These are phyloP conservation scores for Rousettus madagascariensis DNA, from an alignment of 2,797 vertebrate species.

Conservation along the genomic window DNA sequence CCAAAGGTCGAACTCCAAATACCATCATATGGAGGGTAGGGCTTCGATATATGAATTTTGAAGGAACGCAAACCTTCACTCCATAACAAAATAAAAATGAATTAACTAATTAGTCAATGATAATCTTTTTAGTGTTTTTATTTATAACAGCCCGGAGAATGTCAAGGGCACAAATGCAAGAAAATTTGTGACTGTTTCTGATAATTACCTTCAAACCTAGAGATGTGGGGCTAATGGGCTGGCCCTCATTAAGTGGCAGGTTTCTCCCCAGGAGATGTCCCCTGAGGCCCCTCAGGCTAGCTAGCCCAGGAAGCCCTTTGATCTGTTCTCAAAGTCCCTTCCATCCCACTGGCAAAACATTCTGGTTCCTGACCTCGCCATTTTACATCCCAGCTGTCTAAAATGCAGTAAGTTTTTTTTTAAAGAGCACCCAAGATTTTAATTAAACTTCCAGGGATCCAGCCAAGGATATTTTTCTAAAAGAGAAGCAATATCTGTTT, in stretches of 20 bases:
- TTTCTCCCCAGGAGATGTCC: not conserved
- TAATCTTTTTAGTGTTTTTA: not conserved
- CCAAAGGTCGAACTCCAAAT: not conserved
- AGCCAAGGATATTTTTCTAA: constrained; percentile 70
- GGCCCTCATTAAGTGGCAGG: not conserved
- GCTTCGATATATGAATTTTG: not conserved
- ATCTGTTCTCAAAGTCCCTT: not conserved
- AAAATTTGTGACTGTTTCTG: constrained; percentile 14
- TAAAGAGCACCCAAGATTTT: constrained; percentile 67
- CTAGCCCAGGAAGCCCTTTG: not conserved
- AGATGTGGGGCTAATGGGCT: not conserved
- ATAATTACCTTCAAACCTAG: constrained; percentile 55
- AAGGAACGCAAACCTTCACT: not conserved
- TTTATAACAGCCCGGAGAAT: not conserved
- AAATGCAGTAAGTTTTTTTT: constrained; percentile 56
- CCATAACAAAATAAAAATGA: not conserved
- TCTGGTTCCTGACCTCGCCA: constrained; percentile 20
- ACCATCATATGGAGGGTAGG: not conserved
- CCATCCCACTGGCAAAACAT: not conserved
- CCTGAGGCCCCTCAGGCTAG: not conserved
- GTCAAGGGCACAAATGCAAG: constrained; percentile 41
- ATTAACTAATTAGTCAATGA: not conserved
- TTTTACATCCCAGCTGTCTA: constrained; percentile 59
- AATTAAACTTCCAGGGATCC: constrained; percentile 75
- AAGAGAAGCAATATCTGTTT: constrained; percentile 68